Base-by-base conservation (phyloP, 2,888 invertebrate species). In the Drosophila siamana region DNA sequence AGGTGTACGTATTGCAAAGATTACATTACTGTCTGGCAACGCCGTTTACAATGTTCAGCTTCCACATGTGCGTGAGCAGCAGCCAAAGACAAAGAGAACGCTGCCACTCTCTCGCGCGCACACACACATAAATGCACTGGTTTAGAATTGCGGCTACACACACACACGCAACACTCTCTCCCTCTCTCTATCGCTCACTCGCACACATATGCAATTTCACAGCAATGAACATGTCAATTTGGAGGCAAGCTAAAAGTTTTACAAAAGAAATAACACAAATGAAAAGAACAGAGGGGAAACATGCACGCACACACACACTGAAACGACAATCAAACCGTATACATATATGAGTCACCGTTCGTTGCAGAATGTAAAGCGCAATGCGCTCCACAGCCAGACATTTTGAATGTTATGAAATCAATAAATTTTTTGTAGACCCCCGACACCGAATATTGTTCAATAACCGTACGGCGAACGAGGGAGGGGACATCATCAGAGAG, bases 351-450 rank as follows among this genome's bases (percentile, higher is more conserved):
- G 30, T 69, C 66, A 72, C 72, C 65, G 63, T 69, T 75, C 65
- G 47, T 43, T 69, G 74, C 68, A 70, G 62, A 78, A 59, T 77
- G 80, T 74, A 75, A 80, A 73, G 54, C 60, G 69, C 56, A 64
- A 52, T 48, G 57, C 52, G 63, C 69, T 65, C 65, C 73, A 76
- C 73, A 59, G 77, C 69, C 77, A 65, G 63, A 67, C 70, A 69
- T 73, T 72, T 69, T 72, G 54, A 69, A 81, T 85, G 80, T 90
- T 90, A 90, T 90, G 91, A 90, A 90, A 90, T 90, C 91, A 90
- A 90, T 90, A 89, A 74, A 64, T 81, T 87, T 69, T 57, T 63
- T 68, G 24, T 74, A 65, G 68, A 62, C 47, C 47, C 47, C 44
- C 38, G 13, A 24, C 9, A 63, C 66, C 60, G 61, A 70, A 75